Evolutionary conservation across 2,113 vertebrate species (phyloP).

Genomic region (Pseudorectes ferrugineus): DNA sequence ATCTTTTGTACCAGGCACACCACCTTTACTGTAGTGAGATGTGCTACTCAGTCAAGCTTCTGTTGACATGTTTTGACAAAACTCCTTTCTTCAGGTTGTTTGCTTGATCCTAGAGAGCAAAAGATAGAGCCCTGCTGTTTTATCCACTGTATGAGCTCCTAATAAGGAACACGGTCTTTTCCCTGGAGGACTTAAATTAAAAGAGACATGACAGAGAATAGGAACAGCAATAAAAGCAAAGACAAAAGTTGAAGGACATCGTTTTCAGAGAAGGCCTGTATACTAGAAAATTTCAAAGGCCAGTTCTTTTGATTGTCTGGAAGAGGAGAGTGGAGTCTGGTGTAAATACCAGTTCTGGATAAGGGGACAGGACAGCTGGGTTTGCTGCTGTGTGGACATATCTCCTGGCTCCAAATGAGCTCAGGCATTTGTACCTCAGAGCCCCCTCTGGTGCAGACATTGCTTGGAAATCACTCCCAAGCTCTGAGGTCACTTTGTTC

Average conservation of each 20-base stretch:
- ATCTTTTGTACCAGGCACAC: background rate
- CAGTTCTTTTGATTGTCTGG: background rate
- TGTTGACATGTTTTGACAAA: slow-evolving; percentile 4
- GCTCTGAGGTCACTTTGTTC: background rate
- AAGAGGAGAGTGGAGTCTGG: background rate
- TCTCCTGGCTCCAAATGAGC: background rate
- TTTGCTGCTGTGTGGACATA: background rate
- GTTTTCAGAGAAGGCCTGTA: background rate
- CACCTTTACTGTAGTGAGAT: background rate
- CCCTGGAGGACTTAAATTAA: background rate
- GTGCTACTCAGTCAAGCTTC: background rate
- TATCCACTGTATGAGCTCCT: background rate
- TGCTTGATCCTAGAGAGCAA: background rate
- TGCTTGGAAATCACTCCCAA: background rate
- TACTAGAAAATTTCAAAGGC: background rate
- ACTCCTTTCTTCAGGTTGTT: background rate
- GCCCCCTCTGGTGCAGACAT: background rate
- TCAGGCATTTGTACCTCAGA: background rate
- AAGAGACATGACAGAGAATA: background rate
- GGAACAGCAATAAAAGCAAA: background rate
- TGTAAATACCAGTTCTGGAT: background rate
- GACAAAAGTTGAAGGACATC: background rate
- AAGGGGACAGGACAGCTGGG: background rate
- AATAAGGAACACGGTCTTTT: background rate
- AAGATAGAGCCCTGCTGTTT: background rate